A percentile compares a stretch with the other conserved stretches of the same genome.
These are phyloP conservation scores for Meloidogyne exigua DNA, from an alignment of 1,140 invertebrate genomes.

Conservation along the genomic window DNA sequence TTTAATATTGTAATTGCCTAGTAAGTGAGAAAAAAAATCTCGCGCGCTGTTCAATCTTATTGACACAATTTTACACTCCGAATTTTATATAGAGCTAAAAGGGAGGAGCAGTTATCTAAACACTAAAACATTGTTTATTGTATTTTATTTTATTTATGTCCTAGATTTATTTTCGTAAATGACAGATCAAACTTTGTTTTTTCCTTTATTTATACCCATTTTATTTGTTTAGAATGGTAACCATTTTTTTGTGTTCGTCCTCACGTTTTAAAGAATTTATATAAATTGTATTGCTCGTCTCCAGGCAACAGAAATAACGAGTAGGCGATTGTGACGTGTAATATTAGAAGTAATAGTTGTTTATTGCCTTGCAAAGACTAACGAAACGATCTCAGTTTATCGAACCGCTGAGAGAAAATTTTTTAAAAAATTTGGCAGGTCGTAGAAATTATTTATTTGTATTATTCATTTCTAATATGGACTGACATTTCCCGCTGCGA, in stretches of 20 bases:
- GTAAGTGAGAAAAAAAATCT: too few species aligned
- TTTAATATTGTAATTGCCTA: neutral
- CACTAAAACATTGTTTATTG: neutral
- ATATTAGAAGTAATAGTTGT: neutral
- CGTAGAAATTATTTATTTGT: neutral
- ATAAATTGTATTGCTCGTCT: neutral
- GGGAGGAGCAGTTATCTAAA: neutral
- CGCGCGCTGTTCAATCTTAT: too few species aligned
- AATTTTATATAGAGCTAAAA: neutral
- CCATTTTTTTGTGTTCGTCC: neutral
- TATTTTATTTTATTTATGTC: neutral
- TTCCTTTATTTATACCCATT: neutral
- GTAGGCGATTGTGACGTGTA: constrained; percentile 1
- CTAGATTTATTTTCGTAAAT: neutral
- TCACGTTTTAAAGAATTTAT: neutral
- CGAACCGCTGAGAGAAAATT: neutral
- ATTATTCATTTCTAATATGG: neutral
- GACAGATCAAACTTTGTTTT: neutral
- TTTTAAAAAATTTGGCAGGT: neutral
- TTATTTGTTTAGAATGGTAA: neutral
- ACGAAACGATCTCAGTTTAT: neutral
- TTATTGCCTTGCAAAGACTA: neutral
- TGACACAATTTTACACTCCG: too few species aligned
- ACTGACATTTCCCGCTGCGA: neutral
- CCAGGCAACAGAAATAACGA: neutral